These are phyloP conservation scores for Metridium senile DNA, from an alignment of 92 coral and sea anemone genomes.

Conservation along the genomic window DNA sequence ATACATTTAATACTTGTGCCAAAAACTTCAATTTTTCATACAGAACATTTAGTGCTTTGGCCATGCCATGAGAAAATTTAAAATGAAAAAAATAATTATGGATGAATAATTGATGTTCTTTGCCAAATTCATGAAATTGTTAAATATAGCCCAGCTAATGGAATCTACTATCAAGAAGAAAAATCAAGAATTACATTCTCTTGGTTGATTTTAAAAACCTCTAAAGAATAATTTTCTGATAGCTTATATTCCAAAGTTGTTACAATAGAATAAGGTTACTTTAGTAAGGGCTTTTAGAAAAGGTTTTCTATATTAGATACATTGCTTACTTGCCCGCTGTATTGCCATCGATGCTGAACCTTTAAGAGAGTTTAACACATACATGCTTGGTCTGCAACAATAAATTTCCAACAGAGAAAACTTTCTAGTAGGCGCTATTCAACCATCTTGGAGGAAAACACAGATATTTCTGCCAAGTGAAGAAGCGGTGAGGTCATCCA, in stretches of 20 bases:
- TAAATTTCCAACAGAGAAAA: background rate
- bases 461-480: slow-evolving; percentile 10
- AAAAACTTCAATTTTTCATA: slow-evolving; percentile 2
- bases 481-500: slow-evolving; percentile 16
- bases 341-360: slow-evolving; percentile 35
- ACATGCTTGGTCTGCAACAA: background rate
- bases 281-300: background rate
- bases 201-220: too few species aligned
- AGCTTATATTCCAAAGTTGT: too few species aligned
- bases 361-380: slow-evolving; percentile 15
- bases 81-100: slow-evolving; percentile 18
- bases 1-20: background rate
- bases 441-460: background rate
- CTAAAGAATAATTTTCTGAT: too few species aligned
- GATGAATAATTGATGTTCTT: slow-evolving; percentile 18
- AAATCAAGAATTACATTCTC: background rate
- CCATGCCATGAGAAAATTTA: background rate
- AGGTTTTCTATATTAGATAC: background rate
- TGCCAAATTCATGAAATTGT: slow-evolving; percentile 1
- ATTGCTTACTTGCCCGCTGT: slow-evolving; percentile 29
- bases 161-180: background rate
- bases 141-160: slow-evolving; percentile 7
- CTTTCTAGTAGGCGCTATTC: background rate
- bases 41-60: background rate
- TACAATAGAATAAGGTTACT: background rate